Conservation (phyloP, 2,888 invertebrate genomes). For the Gisinianus flammeolus region DNA sequence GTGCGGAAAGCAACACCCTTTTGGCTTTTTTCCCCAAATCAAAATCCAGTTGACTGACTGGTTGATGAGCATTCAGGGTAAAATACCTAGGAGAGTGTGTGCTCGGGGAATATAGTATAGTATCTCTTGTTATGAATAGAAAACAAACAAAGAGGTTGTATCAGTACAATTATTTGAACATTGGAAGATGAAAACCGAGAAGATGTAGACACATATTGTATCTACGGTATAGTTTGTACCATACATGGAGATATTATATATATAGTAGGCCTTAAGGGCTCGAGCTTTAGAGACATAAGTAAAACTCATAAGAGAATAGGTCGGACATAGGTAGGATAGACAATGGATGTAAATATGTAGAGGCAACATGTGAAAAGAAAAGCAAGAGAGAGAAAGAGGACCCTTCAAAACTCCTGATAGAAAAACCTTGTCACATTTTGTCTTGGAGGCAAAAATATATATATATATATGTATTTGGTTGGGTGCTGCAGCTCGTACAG, state of each 20-base stretch:
- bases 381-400: neutral
- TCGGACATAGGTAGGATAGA: neutral
- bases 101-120: neutral
- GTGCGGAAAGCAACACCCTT: slow-evolving; percentile 58
- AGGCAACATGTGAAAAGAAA: neutral
- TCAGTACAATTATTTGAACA: neutral
- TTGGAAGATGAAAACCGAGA: neutral
- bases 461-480: neutral
- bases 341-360: neutral
- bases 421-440: slow-evolving; percentile 2
- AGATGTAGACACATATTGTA: neutral
- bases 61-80: neutral
- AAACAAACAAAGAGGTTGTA: neutral
- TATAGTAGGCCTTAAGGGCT: neutral
- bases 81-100: neutral
- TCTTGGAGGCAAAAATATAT: neutral
- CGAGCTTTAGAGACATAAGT: neutral
- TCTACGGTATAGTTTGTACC: neutral
- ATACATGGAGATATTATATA: neutral
- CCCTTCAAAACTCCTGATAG: neutral
- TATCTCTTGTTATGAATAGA: neutral
- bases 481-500: neutral
- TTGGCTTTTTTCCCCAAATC: slow-evolving; percentile 2
- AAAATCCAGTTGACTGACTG: no score
- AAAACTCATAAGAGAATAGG: slow-evolving; percentile 1